Percentiles rank a stretch among this genome's conserved stretches.
phyloP scores from a whole-genome alignment of 2,888 invertebrate genomes.

The Drosophila merina region DNA sequence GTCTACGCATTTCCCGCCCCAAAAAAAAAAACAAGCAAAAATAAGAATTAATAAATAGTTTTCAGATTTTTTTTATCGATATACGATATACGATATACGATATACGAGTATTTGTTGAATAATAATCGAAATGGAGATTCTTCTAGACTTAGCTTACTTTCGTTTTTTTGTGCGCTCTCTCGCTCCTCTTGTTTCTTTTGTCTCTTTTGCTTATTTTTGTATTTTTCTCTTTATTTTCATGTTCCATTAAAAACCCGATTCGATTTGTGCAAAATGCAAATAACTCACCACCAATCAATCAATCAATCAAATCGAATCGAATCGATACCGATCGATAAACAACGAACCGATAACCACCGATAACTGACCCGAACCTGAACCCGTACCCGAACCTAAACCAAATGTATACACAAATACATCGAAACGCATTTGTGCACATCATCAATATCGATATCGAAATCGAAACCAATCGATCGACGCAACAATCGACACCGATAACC shows the following conservation, averaged over 20 bases:
- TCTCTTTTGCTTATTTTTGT: conserved; percentile 80
- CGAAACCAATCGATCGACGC: conserved; percentile 31
- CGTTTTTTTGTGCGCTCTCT: conserved; percentile 48
- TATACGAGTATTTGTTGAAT: background rate
- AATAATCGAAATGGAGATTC: background rate
- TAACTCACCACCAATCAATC: conserved; percentile 49
- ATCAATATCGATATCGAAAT: conserved; percentile 49
- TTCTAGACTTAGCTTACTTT: conserved; percentile 8
- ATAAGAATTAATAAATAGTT: conserved; percentile 25
- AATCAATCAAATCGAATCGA: conserved; percentile 52
- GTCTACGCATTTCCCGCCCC: background rate
- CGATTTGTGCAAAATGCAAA: conserved; percentile 73
- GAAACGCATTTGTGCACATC: conserved; percentile 75
- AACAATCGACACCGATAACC: conserved; percentile 37
- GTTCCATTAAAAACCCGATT: conserved; percentile 81
- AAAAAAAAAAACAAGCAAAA: conserved; percentile 43
- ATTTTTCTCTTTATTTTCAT: conserved; percentile 82
- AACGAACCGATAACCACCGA: conserved; percentile 38
- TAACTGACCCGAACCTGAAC: conserved; percentile 19
- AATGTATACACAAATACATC: conserved; percentile 81
- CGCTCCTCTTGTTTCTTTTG: conserved; percentile 69
- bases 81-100: too few relatives aligned
- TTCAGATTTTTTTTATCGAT: background rate
- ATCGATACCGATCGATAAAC: conserved; percentile 49
- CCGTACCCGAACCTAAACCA: conserved; percentile 12